A percentile compares a stretch with the other conserved stretches of the same genome.
Evolutionary conservation across 2,797 vertebrate species (phyloP).

Genomic region (Sebastes variabilis): DNA sequence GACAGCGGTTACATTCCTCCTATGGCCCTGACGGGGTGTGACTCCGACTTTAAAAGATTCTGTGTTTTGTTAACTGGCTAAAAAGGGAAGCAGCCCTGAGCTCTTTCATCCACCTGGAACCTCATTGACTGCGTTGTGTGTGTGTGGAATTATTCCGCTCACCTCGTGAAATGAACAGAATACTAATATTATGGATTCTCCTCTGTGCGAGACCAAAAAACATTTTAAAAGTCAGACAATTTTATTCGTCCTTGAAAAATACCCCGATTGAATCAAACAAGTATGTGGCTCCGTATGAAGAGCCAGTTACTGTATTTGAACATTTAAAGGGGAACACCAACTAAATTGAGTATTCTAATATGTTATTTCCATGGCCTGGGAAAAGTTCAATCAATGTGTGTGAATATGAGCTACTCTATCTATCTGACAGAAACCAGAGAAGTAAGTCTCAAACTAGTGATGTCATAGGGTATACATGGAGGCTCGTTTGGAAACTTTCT

Average conservation of each 20-base stretch:
- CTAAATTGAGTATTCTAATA: neutral
- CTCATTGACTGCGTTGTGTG: neutral
- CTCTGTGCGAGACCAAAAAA: neutral
- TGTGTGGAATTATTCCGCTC: neutral
- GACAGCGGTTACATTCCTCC: conserved; percentile 73
- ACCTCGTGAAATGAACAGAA: neutral
- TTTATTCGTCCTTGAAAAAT: neutral
- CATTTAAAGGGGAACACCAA: neutral
- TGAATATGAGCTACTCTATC: neutral
- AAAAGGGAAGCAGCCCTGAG: conserved; percentile 52
- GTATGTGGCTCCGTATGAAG: neutral
- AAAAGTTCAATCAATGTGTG: neutral
- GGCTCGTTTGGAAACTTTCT: no score
- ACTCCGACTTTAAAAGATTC: conserved; percentile 62
- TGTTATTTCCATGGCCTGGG: neutral
- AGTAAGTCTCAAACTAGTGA: no score
- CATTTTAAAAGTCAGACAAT: neutral
- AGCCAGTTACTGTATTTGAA: neutral
- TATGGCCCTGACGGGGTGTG: conserved; percentile 40
- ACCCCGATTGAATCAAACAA: neutral
- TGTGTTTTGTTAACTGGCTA: conserved; percentile 61
- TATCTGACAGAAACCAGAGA: no score
- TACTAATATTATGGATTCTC: neutral
- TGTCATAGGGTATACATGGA: neutral
- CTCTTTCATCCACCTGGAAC: conserved; percentile 23